Evolutionary conservation across 2,888 invertebrate species (phyloP), one percentile per base, ranked within the genome.

Genomic region (Patella pellucida): DNA sequence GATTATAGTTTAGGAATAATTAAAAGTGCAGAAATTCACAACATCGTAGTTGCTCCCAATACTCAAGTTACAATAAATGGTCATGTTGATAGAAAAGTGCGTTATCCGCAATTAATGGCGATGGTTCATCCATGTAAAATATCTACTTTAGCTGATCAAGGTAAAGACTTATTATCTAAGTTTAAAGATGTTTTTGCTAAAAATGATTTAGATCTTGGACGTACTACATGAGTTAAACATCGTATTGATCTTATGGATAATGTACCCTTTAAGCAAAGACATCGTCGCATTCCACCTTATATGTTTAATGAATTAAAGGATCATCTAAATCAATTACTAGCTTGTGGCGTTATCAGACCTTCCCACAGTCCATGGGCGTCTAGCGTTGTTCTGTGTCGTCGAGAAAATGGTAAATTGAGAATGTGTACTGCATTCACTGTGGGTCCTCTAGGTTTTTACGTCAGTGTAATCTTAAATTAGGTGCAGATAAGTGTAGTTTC

Each of bases 391-490:
- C 54, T 52, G 12, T 52, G 54, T 16, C 12, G 54, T 15, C 12
- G 54, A 52, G 3, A 52, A 16, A 52, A 52, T 52, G 54, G 54
- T 52, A 52, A 52, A 52, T 19, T 56, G 16, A 16, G 56, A 16
- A 56, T 56, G 56, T 56, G 56, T 56, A 56, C 56, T 11, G 41
- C 69, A n/a, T n/a, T n/a, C n/a, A n/a, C n/a, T n/a, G n/a, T n/a
- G 0, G 15, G 15, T 14, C 56, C 56, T 56, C 19, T 56, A 56
- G 56, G 56, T 12, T 56, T 56, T 12, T 27, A 27, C 27, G 27
- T 27, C 27, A 27, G 27, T 27, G 27, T 27, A 27, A 27, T 2
- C 27, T 27, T 27, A 27, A 27, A 27, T 27, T 27, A 27, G 27
- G 27, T 1, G 27, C 27, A 27, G 27, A 27, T 27, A 27, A 27